Percentiles rank a stretch among this genome's conserved stretches.
Conservation (phyloP, 2,888 invertebrate species). For the Cantharis rustica region DNA sequence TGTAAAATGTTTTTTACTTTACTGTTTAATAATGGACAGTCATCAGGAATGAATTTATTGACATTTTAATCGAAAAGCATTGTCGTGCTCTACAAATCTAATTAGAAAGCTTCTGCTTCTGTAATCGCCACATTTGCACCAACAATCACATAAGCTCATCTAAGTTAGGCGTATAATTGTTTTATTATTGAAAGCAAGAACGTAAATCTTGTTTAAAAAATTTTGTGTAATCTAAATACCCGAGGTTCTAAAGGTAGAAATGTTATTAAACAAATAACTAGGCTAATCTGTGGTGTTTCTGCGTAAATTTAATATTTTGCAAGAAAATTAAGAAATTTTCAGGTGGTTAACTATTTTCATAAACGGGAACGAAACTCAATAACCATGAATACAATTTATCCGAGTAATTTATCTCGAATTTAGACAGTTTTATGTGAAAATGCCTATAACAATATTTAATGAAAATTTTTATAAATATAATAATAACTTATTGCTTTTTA, state of each 20-base stretch:
- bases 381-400: not conserved
- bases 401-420: not conserved
- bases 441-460: not conserved
- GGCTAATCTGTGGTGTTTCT: not conserved
- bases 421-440: not conserved
- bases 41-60: not conserved
- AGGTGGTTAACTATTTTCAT: not conserved
- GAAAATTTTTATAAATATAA: not conserved
- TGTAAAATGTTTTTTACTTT: not conserved
- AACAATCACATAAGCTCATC: not conserved
- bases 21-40: not conserved
- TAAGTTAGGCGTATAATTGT: not conserved
- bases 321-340: not conserved
- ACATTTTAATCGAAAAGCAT: not conserved
- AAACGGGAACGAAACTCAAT: not conserved
- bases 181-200: not conserved
- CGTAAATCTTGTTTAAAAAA: not conserved
- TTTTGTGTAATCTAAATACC: not conserved
- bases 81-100: not conserved
- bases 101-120: not conserved
- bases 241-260: not conserved
- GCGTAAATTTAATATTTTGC: not conserved
- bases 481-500: not conserved
- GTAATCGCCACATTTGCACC: not conserved
- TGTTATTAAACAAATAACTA: not conserved